These are phyloP conservation scores for Hydractinia echinata DNA, from an alignment of 30 jellyfish, hydroid and myxozoan genomes.

Conservation along the genomic window DNA sequence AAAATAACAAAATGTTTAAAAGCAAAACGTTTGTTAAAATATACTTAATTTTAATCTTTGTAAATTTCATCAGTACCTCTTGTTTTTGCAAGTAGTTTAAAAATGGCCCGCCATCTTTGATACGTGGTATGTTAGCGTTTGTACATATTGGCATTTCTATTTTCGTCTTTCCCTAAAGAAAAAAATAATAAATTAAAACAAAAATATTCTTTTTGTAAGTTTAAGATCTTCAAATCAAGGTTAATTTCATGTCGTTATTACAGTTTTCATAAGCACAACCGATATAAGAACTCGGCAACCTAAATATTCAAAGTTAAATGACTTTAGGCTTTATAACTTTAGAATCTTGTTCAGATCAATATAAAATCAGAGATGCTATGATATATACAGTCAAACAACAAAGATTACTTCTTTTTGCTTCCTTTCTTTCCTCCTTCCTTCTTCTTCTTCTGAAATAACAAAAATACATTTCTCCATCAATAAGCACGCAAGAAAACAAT, in stretches of 20 bases:
- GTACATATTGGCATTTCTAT: slow-evolving; percentile 74
- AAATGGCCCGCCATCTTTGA: slow-evolving; percentile 76
- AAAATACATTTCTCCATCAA: slow-evolving; percentile 16
- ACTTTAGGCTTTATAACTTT: too few species aligned
- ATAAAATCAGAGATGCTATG: not conserved
- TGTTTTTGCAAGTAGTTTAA: slow-evolving; percentile 54
- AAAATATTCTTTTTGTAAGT: too few species aligned
- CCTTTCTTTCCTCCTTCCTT: slow-evolving; percentile 74
- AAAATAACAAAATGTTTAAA: too few species aligned
- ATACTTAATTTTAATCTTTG: too few species aligned
- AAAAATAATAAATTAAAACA: too few species aligned
- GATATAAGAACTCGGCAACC: too few species aligned
- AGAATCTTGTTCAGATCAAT: too few species aligned
- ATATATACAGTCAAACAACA: not conserved
- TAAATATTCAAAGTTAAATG: too few species aligned
- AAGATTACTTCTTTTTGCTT: slow-evolving; percentile 46
- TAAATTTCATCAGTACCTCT: slow-evolving; percentile 13
- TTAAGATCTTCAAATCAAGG: not conserved
- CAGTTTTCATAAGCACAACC: too few species aligned
- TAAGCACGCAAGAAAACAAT: not conserved
- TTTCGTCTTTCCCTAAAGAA: slow-evolving; percentile 69
- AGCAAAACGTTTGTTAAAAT: too few species aligned
- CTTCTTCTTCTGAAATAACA: slow-evolving; percentile 57
- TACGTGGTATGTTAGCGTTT: slow-evolving; percentile 60
- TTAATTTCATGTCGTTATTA: too few species aligned